phyloP scores from a whole-genome alignment of 35 echinoderm and acorn worm genomes.

The Eucidaris tribuloides region DNA sequence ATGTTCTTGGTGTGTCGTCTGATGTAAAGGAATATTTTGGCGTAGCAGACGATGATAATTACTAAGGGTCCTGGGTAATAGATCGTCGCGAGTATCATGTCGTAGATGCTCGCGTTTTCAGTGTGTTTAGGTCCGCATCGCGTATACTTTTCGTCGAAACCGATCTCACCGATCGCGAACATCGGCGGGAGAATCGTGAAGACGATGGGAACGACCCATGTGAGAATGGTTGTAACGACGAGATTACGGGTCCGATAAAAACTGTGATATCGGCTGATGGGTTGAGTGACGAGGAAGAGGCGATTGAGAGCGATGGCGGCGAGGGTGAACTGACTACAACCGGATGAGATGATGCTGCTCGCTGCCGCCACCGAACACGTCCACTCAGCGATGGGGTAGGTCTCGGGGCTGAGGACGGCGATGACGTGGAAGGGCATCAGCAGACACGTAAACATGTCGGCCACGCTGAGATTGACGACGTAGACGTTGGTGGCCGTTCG shows the following conservation, averaged over 20 bases:
- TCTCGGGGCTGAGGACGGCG: slow-evolving; percentile 45
- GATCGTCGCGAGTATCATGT: slow-evolving; percentile 14
- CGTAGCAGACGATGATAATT: slow-evolving; percentile 64
- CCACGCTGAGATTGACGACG: slow-evolving; percentile 75
- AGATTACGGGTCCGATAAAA: slow-evolving; percentile 37
- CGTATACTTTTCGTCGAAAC: slow-evolving; percentile 42
- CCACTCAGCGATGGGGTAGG: slow-evolving; percentile 52
- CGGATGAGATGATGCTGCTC: slow-evolving; percentile 39
- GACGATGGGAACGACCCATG: slow-evolving; percentile 49
- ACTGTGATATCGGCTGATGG: slow-evolving; percentile 3
- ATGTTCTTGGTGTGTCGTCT: slow-evolving; percentile 62
- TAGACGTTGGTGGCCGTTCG: slow-evolving; percentile 68
- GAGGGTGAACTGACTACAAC: slow-evolving; percentile 66
- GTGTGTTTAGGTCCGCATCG: slow-evolving; percentile 50
- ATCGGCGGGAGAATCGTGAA: background rate
- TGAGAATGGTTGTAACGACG: slow-evolving; percentile 17
- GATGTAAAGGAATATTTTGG: slow-evolving; percentile 37
- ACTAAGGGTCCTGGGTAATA: slow-evolving; percentile 61
- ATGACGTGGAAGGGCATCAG: slow-evolving; percentile 57
- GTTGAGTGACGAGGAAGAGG: slow-evolving; percentile 48
- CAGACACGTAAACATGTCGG: slow-evolving; percentile 69
- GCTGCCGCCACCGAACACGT: slow-evolving; percentile 52
- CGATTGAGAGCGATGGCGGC: slow-evolving; percentile 49
- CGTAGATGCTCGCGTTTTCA: slow-evolving; percentile 15
- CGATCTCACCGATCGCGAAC: slow-evolving; percentile 47